phyloP scores from a whole-genome alignment of 1,140 invertebrate species.

The Brachionus sp. region DNA sequence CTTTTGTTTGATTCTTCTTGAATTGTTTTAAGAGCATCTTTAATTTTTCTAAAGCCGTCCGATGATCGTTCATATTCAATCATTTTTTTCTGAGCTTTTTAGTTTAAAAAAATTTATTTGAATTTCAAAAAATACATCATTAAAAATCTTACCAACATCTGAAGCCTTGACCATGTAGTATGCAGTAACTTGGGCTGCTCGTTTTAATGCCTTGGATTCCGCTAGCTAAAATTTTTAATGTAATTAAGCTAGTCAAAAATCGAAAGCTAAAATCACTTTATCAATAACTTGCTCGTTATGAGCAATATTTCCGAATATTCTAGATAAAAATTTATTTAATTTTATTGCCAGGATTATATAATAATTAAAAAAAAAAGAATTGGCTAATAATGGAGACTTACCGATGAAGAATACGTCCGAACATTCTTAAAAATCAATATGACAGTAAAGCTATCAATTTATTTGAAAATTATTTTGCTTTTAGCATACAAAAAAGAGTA shows the following conservation, averaged over 20 bases:
- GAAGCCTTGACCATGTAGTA: constrained; percentile 32
- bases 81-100: constrained; percentile 11
- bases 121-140: not conserved
- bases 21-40: not conserved
- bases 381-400: too few species aligned
- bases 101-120: not conserved
- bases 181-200: constrained; percentile 40
- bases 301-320: constrained; percentile 8
- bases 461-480: not conserved
- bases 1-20: constrained; percentile 11
- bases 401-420: not conserved
- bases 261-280: not conserved
- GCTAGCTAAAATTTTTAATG: not conserved
- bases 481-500: not conserved
- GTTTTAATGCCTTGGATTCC: not conserved
- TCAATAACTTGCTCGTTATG: constrained; percentile 44
- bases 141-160: not conserved
- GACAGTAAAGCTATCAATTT: not conserved
- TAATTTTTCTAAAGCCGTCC: not conserved
- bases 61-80: constrained; percentile 19
- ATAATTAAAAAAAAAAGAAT: too few species aligned
- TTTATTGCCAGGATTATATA: too few species aligned
- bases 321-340: not conserved
- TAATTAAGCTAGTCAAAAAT: too few species aligned
- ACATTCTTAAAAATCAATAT: not conserved